Conservation (phyloP, 2,888 invertebrate genomes). For the Orthosia gracilis region DNA sequence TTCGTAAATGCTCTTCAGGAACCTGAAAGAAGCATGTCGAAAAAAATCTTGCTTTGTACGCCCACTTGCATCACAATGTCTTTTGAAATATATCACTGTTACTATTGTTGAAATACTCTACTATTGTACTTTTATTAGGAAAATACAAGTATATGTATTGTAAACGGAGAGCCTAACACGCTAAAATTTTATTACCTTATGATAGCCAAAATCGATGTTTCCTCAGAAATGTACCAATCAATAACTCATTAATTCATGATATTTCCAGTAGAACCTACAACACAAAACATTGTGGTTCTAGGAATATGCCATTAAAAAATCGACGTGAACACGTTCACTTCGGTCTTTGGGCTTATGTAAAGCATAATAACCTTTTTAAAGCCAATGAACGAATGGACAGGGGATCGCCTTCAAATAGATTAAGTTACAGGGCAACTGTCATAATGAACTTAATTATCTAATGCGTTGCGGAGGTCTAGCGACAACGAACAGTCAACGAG, state of each 20-base stretch:
- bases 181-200: not conserved
- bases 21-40: not conserved
- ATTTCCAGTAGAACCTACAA: slow-evolving; percentile 11
- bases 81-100: no score
- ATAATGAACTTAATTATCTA: slow-evolving; percentile 27
- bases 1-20: not conserved
- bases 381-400: slow-evolving; percentile 17
- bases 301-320: not conserved
- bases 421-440: slow-evolving; percentile 23
- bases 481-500: not conserved
- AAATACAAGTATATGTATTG: not conserved
- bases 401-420: slow-evolving; percentile 33
- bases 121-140: no score
- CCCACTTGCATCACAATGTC: no score
- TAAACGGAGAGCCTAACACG: not conserved
- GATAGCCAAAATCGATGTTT: slow-evolving; percentile 24
- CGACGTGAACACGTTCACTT: slow-evolving; percentile 1
- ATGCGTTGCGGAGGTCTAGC: slow-evolving; percentile 17
- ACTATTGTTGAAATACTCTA: not conserved
- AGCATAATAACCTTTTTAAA: not conserved
- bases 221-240: slow-evolving; percentile 10
- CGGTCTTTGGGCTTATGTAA: not conserved
- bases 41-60: not conserved
- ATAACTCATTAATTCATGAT: slow-evolving; percentile 23
- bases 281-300: slow-evolving; percentile 7